Evolutionary conservation across 53 echinoderm and acorn worm species (phyloP).

Genomic region (Luidia sarsii): DNA sequence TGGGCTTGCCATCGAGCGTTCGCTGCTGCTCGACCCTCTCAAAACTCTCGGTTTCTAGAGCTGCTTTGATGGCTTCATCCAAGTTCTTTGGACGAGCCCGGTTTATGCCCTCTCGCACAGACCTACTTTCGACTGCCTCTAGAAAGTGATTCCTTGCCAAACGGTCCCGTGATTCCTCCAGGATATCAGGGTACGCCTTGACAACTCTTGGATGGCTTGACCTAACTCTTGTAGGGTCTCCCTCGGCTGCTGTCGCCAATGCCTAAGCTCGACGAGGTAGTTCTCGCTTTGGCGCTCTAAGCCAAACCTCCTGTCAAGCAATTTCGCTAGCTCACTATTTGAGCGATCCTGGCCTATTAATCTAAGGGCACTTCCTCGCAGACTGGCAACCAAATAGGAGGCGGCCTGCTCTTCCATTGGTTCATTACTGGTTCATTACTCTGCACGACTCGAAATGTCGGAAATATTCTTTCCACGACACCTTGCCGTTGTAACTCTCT

Average conservation of each 20-base stretch:
- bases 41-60: slow-evolving; percentile 8
- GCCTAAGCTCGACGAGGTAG: not conserved
- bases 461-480: slow-evolving; percentile 15
- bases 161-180: not conserved
- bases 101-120: not conserved
- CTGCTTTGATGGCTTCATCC: slow-evolving; percentile 19
- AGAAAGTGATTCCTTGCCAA: slow-evolving; percentile 22
- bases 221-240: slow-evolving; percentile 2
- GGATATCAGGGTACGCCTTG: not conserved
- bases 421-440: not conserved
- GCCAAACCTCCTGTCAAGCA: not conserved
- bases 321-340: not conserved
- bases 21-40: slow-evolving; percentile 19
- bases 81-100: not conserved
- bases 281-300: not conserved
- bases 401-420: not conserved
- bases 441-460: not conserved
- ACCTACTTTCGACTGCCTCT: slow-evolving; percentile 2
- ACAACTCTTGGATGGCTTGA: slow-evolving; percentile 10
- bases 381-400: not conserved
- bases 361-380: not conserved
- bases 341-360: not conserved
- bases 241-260: not conserved
- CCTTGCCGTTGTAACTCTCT: not conserved
- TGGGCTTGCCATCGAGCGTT: not conserved